phyloP scores from a whole-genome alignment of 2,888 invertebrate genomes.

The Elegia similella region DNA sequence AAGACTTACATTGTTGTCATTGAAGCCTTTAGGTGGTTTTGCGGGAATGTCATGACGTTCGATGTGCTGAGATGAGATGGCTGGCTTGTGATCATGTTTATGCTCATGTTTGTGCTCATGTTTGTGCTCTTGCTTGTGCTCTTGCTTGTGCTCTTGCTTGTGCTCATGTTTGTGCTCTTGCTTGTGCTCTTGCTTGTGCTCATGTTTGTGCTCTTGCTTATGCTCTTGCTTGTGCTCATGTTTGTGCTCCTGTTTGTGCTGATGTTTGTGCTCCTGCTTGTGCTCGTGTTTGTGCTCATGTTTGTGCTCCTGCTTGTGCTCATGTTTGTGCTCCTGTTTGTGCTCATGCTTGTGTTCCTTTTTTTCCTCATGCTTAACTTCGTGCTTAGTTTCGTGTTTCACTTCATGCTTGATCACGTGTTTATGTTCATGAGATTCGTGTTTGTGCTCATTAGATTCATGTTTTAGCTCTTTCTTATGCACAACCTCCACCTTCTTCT shows the following conservation, averaged over 20 bases:
- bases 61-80: constrained; percentile 16
- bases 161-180: too few species aligned
- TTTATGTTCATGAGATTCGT: constrained; percentile 3
- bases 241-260: constrained; percentile 10
- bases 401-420: background rate
- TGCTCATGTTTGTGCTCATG: too few species aligned
- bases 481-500: constrained; percentile 23
- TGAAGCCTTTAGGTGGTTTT: constrained; percentile 3
- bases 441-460: constrained; percentile 25
- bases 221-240: constrained; percentile 4
- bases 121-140: too few species aligned
- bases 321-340: too few species aligned
- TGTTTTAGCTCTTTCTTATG: constrained; percentile 31
- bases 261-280: background rate
- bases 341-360: constrained; percentile 6
- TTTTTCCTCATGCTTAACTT: constrained; percentile 3
- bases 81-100: constrained; percentile 13
- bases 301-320: background rate
- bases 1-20: constrained; percentile 12
- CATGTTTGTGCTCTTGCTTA: too few species aligned
- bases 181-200: too few species aligned
- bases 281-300: background rate
- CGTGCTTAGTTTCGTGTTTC: constrained; percentile 10
- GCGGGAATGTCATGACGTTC: constrained; percentile 14
- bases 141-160: too few species aligned